phyloP scores from a whole-genome alignment of 2,797 vertebrate species.

The Girardinus metallicus region DNA sequence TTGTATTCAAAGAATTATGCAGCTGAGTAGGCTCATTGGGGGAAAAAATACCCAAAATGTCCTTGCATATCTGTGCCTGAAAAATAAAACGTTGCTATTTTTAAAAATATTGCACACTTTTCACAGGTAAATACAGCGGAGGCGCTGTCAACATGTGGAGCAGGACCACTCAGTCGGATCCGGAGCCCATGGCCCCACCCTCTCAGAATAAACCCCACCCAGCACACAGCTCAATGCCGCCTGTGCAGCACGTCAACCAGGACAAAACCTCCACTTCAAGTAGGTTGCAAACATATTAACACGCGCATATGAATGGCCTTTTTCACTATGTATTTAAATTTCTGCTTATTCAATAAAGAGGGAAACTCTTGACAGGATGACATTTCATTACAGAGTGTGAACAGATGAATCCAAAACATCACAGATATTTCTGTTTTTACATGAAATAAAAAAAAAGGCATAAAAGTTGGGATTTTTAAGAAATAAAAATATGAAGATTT shows the following conservation, averaged over 20 bases:
- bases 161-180: conserved; percentile 86
- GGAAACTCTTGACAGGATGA: not conserved
- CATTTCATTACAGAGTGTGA: not conserved
- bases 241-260: conserved; percentile 62
- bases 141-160: conserved; percentile 95
- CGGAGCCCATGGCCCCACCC: conserved; percentile 80
- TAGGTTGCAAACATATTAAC: conserved; percentile 8
- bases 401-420: not conserved
- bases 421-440: not conserved
- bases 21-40: not conserved
- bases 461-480: too few relatives aligned
- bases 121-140: conserved; percentile 88
- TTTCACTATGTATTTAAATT: not conserved
- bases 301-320: not conserved
- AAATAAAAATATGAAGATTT: too few relatives aligned
- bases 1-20: not conserved
- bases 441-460: too few relatives aligned
- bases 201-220: conserved; percentile 65
- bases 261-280: conserved; percentile 63
- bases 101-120: not conserved
- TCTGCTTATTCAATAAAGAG: not conserved
- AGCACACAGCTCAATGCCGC: conserved; percentile 59
- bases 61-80: not conserved
- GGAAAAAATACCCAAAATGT: not conserved
- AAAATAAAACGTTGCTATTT: not conserved